Base-by-base conservation (phyloP, 2,113 vertebrate species). In the Nibea albiflora region DNA sequence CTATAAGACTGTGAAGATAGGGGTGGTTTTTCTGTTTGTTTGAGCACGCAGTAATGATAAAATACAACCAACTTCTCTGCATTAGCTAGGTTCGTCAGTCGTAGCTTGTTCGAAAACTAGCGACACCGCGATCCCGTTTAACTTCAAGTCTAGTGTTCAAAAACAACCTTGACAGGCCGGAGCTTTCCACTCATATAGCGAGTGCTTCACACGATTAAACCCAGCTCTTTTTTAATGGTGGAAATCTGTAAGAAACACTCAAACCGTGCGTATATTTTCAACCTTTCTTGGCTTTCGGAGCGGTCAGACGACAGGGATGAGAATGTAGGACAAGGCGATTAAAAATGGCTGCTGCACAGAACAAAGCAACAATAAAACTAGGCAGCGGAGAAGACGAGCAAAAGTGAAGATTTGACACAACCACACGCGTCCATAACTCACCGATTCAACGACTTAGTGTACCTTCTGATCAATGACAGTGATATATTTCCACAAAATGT, bases 261-360 rank as follows among this genome's bases (percentile, higher is more conserved):
- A 11, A 3, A 53, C 49, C 8, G 8, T 8, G 66, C 17, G 35
- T 54, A 57, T n/a, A 58, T 77, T 77, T 88, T 47, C 16, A 73
- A 50, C 69, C 66, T 52, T 80, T 73, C 63, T 67, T 14, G 49
- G 70, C 26, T 80, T 78, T 78, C 44, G 35, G 64, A 53, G 22
- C 66, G 86, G 78, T 62, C 56, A 50, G 81, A 74, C 83, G 64
- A 80, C 78, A 81, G 87, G 76, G 84, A 88, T 81, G 81, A 80
- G 76, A 91, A 93, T 90, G 81, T 90, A 93, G 91, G 91, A 92
- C 91, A 88, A 92, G 91, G 84, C 93, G 94, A 95, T 95, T 95
- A 95, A 96, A 96, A 93, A 96, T 96, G 95, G 95, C 95, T 91
- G 95, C 94, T 93, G 89, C 91, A 80, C 92, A 94, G 95, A 96